Evolutionary conservation across 2,113 vertebrate species (phyloP), one percentile per base, ranked within the genome.

Genomic region (Gyps fulvus): DNA sequence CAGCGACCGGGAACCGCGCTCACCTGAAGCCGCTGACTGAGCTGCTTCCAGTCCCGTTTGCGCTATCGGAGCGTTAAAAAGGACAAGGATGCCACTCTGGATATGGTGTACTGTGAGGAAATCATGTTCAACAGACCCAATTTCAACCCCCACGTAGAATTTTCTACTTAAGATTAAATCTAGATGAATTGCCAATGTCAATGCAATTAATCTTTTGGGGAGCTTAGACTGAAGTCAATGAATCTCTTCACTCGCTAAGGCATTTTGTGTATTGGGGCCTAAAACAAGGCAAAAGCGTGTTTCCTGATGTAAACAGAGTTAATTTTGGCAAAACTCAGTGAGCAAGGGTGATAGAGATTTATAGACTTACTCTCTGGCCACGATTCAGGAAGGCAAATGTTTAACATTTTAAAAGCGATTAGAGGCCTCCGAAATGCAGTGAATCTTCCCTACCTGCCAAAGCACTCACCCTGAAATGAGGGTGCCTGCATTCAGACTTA

Each of bases 321-420:
- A 87, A 96, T 91, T 97, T 77, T 80, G 77, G 87, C 66, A 95
- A 95, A 92, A 79, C 26, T 54, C 70, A 49, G 34, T 83, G 63
- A 92, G 62, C 59, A 83, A 70, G 84, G 16, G 26, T 74, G 76
- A 93, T 83, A 63, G 79, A 97, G 95, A 96, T 94, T 91, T 97
- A 97, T 94, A 93, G 91, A 96, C 82, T 91, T 81, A 38, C 42
- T 87, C 84, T 72, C 45, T 95, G 95, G 96, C 90, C 67, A 16
- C 26, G 87, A 89, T 90, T 95, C 93, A 96, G 74, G 70, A 95
- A 94, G 84, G 93, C 87, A 95, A 93, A 92, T 55, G 84, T 94
- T 95, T 92, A 95, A 93, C 95, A 86, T 94, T 96, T 92, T 83
- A 95, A 90, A 95, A 92, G 81, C 43, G 84, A 95, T 96, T 94